Evolutionary conservation across 2,888 invertebrate species (phyloP).

Genomic region (Apoda limacodes): DNA sequence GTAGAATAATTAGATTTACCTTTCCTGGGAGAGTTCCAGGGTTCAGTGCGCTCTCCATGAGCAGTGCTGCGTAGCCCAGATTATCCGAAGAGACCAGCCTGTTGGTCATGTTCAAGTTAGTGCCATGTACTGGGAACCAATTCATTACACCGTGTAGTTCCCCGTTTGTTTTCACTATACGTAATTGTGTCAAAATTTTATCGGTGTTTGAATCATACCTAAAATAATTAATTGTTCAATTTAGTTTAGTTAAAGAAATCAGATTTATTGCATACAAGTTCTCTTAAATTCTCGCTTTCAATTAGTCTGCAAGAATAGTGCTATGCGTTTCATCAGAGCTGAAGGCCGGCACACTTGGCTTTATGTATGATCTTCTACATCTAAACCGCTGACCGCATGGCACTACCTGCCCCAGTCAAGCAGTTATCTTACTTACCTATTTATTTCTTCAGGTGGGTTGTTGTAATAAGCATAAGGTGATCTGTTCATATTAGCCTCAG

Average conservation of each 20-base stretch:
- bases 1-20: too few species aligned
- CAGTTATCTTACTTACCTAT: too few species aligned
- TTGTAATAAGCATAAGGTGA: conserved; percentile 81
- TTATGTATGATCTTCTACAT: too few species aligned
- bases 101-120: conserved; percentile 90
- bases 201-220: conserved; percentile 80
- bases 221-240: too few species aligned
- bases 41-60: conserved; percentile 78
- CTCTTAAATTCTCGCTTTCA: too few species aligned
- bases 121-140: conserved; percentile 89
- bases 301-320: too few species aligned
- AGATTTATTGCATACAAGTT: too few species aligned
- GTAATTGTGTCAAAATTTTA: conserved; percentile 77
- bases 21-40: conserved; percentile 53
- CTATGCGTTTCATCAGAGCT: too few species aligned
- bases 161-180: conserved; percentile 68
- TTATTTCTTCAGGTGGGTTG: conserved; percentile 79
- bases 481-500: conserved; percentile 80
- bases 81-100: conserved; percentile 84
- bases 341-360: too few species aligned
- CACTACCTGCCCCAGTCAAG: too few species aligned
- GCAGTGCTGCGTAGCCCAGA: conserved; percentile 81
- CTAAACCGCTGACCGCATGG: too few species aligned
- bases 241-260: too few species aligned
- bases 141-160: conserved; percentile 78